Conservation (phyloP, 2,888 invertebrate genomes). For the Calliphora vomitoria region DNA sequence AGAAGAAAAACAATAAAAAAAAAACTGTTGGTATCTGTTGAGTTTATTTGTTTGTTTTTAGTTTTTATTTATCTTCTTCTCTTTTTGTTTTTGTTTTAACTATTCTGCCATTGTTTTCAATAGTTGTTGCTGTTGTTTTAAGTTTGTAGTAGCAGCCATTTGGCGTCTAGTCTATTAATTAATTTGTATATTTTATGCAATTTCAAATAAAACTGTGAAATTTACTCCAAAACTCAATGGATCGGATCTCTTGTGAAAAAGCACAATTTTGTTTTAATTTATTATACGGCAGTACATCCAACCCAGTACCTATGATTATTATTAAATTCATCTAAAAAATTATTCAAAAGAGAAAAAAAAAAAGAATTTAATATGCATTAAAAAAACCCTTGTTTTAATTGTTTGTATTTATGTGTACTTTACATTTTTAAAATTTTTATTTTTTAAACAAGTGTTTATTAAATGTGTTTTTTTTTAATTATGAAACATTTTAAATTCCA, state of each 20-base stretch:
- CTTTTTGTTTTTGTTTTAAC: conserved; percentile 37
- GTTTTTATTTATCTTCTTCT: conserved; percentile 35
- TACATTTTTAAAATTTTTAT: too few relatives aligned
- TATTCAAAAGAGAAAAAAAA: too few relatives aligned
- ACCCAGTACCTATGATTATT: too few relatives aligned
- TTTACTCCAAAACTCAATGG: background rate
- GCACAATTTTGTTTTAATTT: background rate
- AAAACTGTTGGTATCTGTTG: conserved; percentile 46
- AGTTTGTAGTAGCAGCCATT: conserved; percentile 18
- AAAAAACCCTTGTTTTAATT: too few relatives aligned
- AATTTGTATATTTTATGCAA: conserved; percentile 61
- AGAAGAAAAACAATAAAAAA: conserved; percentile 4
- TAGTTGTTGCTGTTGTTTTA: conserved; percentile 29
- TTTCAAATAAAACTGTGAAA: conserved; percentile 19
- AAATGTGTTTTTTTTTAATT: too few relatives aligned
- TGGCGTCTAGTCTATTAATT: conserved; percentile 63
- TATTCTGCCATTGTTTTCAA: conserved; percentile 28
- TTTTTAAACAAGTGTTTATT: too few relatives aligned
- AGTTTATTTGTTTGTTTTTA: conserved; percentile 12
- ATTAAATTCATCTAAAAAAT: too few relatives aligned
- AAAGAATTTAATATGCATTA: too few relatives aligned
- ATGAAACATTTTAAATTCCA: too few relatives aligned
- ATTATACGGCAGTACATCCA: background rate
- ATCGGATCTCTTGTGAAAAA: background rate
- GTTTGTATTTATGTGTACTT: too few relatives aligned